Base-by-base conservation (phyloP, 2,888 invertebrate species). In the Aporophyla lueneburgensis region DNA sequence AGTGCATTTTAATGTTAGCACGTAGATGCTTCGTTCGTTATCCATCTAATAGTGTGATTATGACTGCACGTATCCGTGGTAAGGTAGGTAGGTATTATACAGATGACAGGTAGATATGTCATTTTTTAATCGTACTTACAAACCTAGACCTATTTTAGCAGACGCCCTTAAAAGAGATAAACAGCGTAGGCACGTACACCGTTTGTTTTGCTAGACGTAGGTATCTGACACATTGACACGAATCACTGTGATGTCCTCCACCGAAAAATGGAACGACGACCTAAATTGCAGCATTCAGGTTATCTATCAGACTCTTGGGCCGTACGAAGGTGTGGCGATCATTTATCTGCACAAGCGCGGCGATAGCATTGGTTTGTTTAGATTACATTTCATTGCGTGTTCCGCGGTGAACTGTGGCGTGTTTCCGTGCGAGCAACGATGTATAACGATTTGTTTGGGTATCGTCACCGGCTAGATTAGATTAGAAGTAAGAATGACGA, bases 241-340 rank as follows among this genome's bases (percentile, higher is more conserved):
- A 90, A 91, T 92, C 87, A 85, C 81, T 81, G 76, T 71, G 77
- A 83, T 88, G 92, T 90, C 91, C 91, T 92, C 91, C 88, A 86
- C 78, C 75, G 85, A 80, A 89, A 93, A 92, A 93, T 91, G 88
- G 93, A 91, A 88, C 93, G 89, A 87, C 87, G 94, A 91, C 94
- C 94, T 85, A 94, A 93, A 94, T 95, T 91, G 85, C 87, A 88
- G 86, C 89, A 93, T 92, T 93, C 91, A 91, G 93, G 93, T 93
- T 95, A 94, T 94, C 94, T 95, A 94, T 94, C 94, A 89, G 83
- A 85, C 85, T 89, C 87, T 91, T 90, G 88, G 89, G 89, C 83
- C 90, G 88, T 87, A 85, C 86, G 88, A 91, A 91, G 90, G 89
- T 89, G 83, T 87, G 82, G 81, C 81, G 85, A 87, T 80, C 78